Percentiles rank a stretch among this genome's conserved stretches.
phyloP scores from a whole-genome alignment of 2,888 invertebrate species.

The Fragum fragum region DNA sequence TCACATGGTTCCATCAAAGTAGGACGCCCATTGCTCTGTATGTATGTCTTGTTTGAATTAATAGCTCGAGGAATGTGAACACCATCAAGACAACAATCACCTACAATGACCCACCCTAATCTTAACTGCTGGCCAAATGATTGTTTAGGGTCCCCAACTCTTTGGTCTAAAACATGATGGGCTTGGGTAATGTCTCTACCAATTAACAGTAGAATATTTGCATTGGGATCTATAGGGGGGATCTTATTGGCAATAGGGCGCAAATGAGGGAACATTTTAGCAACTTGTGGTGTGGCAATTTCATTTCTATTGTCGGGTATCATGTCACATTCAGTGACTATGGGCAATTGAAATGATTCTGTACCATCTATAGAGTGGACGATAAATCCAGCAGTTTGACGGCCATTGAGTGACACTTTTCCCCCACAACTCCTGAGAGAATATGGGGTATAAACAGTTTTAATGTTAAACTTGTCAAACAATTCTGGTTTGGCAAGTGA shows the following conservation, averaged over 20 bases:
- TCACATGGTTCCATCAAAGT: conserved; percentile 27
- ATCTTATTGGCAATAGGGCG: neutral
- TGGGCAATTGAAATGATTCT: conserved; percentile 21
- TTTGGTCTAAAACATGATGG: conserved; percentile 36
- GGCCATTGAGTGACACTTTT: too few species aligned
- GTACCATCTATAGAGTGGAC: conserved; percentile 35
- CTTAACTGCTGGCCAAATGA: conserved; percentile 35
- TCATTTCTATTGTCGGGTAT: conserved; percentile 39
- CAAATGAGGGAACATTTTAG: conserved; percentile 17
- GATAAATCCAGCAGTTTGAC: conserved; percentile 36
- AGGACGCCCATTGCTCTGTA: conserved; percentile 34
- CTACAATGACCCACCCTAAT: conserved; percentile 43
- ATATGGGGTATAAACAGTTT: too few species aligned
- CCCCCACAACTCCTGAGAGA: too few species aligned
- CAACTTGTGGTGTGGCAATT: conserved; percentile 36
- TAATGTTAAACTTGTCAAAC: conserved; percentile 33
- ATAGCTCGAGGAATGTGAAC: conserved; percentile 12
- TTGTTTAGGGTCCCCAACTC: neutral
- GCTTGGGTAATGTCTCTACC: conserved; percentile 21
- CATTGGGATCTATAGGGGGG: neutral
- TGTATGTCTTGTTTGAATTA: conserved; percentile 28
- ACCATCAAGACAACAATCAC: conserved; percentile 42
- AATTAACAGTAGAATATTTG: conserved; percentile 27
- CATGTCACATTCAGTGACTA: conserved; percentile 40
- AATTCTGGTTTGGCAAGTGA: conserved; percentile 32